A percentile compares a stretch with the other conserved stretches of the same genome.
Evolutionary conservation across 2,888 invertebrate species (phyloP).

Genomic region (Drosophila buzzatii): DNA sequence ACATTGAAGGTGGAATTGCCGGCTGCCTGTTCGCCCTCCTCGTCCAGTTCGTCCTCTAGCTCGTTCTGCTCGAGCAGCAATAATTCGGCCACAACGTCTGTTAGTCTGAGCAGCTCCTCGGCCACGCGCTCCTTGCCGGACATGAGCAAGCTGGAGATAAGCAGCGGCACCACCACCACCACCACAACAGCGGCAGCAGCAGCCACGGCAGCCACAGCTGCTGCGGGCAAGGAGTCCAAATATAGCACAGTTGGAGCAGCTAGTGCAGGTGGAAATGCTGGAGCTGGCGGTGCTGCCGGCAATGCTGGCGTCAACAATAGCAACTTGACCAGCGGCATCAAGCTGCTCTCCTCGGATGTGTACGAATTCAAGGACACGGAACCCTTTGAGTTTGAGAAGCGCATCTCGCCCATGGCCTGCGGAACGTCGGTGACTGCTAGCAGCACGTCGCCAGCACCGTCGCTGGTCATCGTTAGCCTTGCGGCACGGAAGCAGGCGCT

Average conservation of each 20-base stretch:
- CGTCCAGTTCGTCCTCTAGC: conserved; percentile 79
- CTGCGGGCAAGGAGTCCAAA: conserved; percentile 26
- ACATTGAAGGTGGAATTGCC: conserved; percentile 76
- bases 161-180: conserved; percentile 58
- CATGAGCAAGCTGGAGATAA: conserved; percentile 82
- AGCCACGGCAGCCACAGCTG: conserved; percentile 1
- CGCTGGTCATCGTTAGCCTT: conserved; percentile 18
- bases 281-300: neutral
- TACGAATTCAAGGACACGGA: conserved; percentile 96
- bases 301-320: conserved; percentile 16
- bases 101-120: conserved; percentile 65
- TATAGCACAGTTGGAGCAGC: conserved; percentile 33
- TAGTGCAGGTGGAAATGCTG: neutral
- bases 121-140: conserved; percentile 78
- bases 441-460: conserved; percentile 11
- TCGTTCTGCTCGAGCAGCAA: conserved; percentile 72
- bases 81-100: conserved; percentile 55
- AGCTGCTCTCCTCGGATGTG: conserved; percentile 87
- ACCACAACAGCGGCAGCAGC: conserved; percentile 14
- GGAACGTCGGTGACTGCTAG: conserved; percentile 36
- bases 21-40: conserved; percentile 74
- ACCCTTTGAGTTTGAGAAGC: conserved; percentile 93
- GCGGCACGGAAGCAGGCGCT: conserved; percentile 53
- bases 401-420: conserved; percentile 84
- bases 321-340: conserved; percentile 32